Evolutionary conservation across 2,797 vertebrate genomes (phyloP), one percentile per base, ranked within the genome.

Genomic region (Cyclopterus lumpus): DNA sequence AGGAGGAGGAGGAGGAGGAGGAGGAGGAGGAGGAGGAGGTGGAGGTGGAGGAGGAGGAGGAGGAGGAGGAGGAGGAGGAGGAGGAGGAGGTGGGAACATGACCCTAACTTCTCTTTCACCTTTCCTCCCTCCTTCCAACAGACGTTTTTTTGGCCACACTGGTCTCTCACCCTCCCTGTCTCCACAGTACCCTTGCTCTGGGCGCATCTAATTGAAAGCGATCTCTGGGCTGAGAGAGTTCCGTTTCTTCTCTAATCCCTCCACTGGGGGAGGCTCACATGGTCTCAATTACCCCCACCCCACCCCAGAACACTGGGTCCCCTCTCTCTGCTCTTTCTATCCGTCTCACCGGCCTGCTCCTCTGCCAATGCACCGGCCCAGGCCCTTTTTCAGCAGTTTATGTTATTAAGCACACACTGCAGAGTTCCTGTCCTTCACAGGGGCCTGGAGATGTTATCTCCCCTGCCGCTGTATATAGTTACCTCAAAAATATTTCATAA

Each of bases 151-250:
- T 67, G 78, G 69, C 71, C 71, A 72, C 14, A 66, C 71, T 92
- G 58, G 94, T 96, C 95, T 96, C 95, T 95, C 92, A 89, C 94
- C 94, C 92, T 94, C 95, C 95, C 93, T 91, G 95, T 95, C 94
- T 83, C 61, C 73, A 73, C 57, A 53, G 91, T 95, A 95, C 94
- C 96, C 94, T 96, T 94, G 96, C 96, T 97, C 96, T 95, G 95
- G 96, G 97, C 96, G 95, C 97, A 94, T 96, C 97, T 98, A 99
- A 99, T 99, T 98, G 97, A 97, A 98, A 97, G 96, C 95, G 95
- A 98, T 98, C 96, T 97, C 90, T 92, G 93, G 93, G 84, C 92
- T 94, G 95, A 96, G 96, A 95, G 94, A 96, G 96, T 96, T 97
- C 97, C 96, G 97, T 96, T 97, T 96, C 97, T 96, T 95, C 93